Evolutionary conservation across 2,113 vertebrate species (phyloP).

Genomic region (Pelusios castaneus): DNA sequence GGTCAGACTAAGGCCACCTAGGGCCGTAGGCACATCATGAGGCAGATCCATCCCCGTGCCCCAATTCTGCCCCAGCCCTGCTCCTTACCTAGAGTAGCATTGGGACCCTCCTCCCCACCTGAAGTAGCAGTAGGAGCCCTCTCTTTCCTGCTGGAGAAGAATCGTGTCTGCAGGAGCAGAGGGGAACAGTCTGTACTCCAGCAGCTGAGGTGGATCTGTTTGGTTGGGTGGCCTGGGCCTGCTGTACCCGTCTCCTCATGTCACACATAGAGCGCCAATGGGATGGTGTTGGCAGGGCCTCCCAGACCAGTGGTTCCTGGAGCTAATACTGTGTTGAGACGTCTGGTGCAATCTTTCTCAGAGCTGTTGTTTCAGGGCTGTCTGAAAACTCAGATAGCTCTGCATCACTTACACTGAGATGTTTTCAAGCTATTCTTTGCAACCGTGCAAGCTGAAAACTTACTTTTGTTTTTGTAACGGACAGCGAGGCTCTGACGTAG

Average conservation of each 20-base stretch:
- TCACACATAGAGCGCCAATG: background rate
- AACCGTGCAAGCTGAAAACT: background rate
- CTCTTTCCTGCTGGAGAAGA: background rate
- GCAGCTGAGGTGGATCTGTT: background rate
- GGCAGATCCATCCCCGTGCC: background rate
- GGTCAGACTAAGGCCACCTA: background rate
- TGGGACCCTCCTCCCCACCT: background rate
- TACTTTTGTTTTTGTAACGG: background rate
- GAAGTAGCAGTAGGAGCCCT: background rate
- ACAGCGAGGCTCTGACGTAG: background rate
- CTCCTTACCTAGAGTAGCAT: background rate
- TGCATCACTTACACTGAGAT: background rate
- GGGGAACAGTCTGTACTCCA: background rate
- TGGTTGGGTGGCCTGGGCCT: background rate
- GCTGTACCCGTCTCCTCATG: background rate
- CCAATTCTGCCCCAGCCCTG: background rate
- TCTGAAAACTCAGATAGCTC: background rate
- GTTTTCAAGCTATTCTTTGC: background rate
- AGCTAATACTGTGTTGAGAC: background rate
- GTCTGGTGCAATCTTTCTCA: no score
- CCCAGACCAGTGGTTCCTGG: background rate
- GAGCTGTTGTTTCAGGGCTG: background rate
- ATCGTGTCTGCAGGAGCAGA: background rate
- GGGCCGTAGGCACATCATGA: background rate
- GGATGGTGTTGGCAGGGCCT: background rate